phyloP scores from a whole-genome alignment of 2,113 vertebrate genomes.

The Drymodes brunneopygia region DNA sequence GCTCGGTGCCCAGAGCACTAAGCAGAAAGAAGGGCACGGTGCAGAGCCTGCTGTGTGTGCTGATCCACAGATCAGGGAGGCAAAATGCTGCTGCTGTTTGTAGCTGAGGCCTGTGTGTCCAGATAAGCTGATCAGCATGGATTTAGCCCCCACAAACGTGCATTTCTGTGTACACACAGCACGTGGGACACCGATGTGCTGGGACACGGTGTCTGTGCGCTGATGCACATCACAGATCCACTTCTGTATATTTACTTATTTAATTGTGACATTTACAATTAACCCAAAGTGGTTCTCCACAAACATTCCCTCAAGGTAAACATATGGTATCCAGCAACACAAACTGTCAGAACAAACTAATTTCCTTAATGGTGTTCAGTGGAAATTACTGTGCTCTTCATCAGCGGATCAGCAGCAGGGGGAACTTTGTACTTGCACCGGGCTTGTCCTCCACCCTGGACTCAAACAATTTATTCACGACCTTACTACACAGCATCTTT shows the following conservation, averaged over 20 bases:
- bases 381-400: neutral
- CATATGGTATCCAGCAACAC: constrained; percentile 48
- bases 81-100: neutral
- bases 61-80: neutral
- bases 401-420: neutral
- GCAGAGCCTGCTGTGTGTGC: neutral
- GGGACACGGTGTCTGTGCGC: neutral
- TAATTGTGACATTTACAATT: constrained; percentile 60
- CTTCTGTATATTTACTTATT: constrained; percentile 51
- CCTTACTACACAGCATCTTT: constrained; percentile 46
- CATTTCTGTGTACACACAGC: neutral
- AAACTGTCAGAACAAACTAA: constrained; percentile 26
- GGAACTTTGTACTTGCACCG: neutral
- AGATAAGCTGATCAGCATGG: neutral
- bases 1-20: neutral
- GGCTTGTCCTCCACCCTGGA: neutral
- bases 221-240: neutral
- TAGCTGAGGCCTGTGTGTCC: neutral
- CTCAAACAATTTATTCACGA: constrained; percentile 63
- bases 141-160: neutral
- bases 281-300: constrained; percentile 30
- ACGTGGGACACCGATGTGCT: neutral
- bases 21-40: neutral
- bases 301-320: constrained; percentile 58
- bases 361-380: constrained; percentile 32